Percentiles rank a stretch among this genome's conserved stretches.
Conservation (phyloP, 1,140 invertebrate genomes). For the Drosophila repletoides region DNA sequence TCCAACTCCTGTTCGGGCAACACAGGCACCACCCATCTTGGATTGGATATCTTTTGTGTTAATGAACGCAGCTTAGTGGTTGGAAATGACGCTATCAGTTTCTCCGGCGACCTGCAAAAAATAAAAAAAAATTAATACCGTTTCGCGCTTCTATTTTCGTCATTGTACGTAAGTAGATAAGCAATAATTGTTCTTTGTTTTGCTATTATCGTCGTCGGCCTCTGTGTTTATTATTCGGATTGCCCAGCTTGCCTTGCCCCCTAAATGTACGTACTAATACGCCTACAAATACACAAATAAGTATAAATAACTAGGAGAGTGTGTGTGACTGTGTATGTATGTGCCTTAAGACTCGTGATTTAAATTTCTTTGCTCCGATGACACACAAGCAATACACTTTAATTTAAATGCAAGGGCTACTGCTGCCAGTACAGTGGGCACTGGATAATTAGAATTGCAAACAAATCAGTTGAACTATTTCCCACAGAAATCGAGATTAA, state of each 20-base stretch:
- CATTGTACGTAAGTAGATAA: constrained; percentile 26
- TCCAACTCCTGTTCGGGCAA: constrained; percentile 97
- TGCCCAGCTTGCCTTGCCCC: constrained; percentile 13
- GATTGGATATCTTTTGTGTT: constrained; percentile 97
- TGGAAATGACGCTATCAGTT: constrained; percentile 87
- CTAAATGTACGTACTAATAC: neutral
- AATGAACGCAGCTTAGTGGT: constrained; percentile 91
- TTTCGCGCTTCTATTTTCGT: constrained; percentile 5
- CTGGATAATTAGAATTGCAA: too few relatives aligned
- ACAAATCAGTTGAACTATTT: too few relatives aligned
- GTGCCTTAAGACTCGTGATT: constrained; percentile 21
- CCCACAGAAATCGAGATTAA: too few relatives aligned
- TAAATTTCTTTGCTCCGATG: constrained; percentile 13
- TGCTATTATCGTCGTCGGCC: constrained; percentile 32
- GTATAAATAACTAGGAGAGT: neutral
- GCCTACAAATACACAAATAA: neutral
- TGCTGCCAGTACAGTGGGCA: too few relatives aligned
- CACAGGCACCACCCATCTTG: constrained; percentile 98
- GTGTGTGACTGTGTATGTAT: neutral
- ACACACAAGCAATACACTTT: neutral
- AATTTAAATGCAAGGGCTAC: neutral
- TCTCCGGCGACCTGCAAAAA: constrained; percentile 66
- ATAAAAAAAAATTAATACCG: neutral
- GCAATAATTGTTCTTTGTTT: constrained; percentile 43
- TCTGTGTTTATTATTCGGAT: constrained; percentile 44